Conservation (phyloP, 2,113 vertebrate species). For the Bubalus kerabau region DNA sequence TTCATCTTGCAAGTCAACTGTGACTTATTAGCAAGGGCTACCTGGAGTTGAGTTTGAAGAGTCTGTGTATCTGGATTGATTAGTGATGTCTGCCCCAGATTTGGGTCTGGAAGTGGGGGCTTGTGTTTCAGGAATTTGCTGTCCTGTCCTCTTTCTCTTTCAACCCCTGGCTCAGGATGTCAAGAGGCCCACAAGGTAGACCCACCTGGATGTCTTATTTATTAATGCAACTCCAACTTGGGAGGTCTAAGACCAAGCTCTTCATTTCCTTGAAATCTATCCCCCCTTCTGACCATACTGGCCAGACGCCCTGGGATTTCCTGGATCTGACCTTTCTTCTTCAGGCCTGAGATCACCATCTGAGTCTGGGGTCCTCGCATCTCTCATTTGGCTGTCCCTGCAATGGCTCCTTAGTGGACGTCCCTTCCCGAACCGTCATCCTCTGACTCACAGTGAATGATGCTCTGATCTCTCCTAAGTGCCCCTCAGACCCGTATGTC, state of each 20-base stretch:
- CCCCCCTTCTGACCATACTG: background rate
- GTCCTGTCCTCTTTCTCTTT: background rate
- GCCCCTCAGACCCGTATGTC: background rate
- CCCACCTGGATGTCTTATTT: background rate
- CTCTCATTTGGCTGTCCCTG: background rate
- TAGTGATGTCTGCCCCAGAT: background rate
- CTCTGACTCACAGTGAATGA: background rate
- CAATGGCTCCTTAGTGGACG: background rate
- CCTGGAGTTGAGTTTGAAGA: background rate
- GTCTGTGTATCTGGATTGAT: background rate
- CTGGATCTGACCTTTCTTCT: background rate
- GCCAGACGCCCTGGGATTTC: background rate
- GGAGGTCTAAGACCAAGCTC: background rate
- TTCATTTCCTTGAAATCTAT: background rate
- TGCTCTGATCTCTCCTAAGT: background rate
- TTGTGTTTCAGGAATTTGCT: background rate
- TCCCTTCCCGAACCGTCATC: background rate
- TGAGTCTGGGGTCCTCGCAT: background rate
- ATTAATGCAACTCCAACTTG: background rate
- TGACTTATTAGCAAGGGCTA: background rate
- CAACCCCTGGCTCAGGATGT: background rate
- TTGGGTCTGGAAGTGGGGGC: background rate
- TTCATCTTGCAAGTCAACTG: background rate
- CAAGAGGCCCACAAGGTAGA: background rate
- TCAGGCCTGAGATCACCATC: background rate